Conservation (phyloP, 2,888 invertebrate genomes). For the Andrena marginata region DNA sequence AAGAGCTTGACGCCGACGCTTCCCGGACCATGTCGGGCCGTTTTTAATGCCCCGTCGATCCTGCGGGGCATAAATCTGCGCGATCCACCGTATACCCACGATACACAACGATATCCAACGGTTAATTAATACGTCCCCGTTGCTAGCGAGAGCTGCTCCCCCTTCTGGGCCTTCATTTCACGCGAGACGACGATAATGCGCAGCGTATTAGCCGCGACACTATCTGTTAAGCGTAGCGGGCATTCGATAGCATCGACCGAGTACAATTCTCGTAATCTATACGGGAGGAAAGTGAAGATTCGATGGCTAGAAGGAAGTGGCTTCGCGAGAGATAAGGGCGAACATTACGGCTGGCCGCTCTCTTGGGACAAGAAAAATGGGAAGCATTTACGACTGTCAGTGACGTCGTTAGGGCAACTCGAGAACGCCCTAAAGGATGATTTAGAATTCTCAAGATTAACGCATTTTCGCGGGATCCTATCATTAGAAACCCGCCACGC, state of each 20-base stretch:
- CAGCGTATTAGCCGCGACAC: constrained; percentile 16
- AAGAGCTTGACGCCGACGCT: constrained; percentile 57
- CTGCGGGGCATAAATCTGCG: constrained; percentile 43
- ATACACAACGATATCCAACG: constrained; percentile 38
- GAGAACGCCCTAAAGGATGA: constrained; percentile 49
- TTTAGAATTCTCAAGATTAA: constrained; percentile 64
- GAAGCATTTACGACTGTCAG: constrained; percentile 21
- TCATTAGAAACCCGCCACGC: constrained; percentile 67
- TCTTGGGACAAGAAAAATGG: constrained; percentile 1
- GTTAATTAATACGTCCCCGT: constrained; percentile 56
- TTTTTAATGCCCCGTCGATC: constrained; percentile 50
- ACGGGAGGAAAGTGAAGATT: no score
- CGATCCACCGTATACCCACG: constrained; percentile 21
- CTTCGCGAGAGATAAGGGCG: background rate
- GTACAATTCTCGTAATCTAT: no score
- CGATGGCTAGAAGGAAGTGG: background rate
- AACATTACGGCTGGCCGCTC: background rate
- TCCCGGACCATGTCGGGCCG: constrained; percentile 44
- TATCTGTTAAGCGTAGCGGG: background rate
- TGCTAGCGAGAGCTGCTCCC: constrained; percentile 14
- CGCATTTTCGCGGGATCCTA: constrained; percentile 68
- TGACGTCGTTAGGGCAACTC: constrained; percentile 15
- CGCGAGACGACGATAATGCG: constrained; percentile 32
- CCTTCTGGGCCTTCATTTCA: constrained; percentile 35
- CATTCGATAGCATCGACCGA: background rate